Evolutionary conservation across 2,888 invertebrate species (phyloP), one percentile per base, ranked within the genome.

Genomic region (Lucinisca nassula): DNA sequence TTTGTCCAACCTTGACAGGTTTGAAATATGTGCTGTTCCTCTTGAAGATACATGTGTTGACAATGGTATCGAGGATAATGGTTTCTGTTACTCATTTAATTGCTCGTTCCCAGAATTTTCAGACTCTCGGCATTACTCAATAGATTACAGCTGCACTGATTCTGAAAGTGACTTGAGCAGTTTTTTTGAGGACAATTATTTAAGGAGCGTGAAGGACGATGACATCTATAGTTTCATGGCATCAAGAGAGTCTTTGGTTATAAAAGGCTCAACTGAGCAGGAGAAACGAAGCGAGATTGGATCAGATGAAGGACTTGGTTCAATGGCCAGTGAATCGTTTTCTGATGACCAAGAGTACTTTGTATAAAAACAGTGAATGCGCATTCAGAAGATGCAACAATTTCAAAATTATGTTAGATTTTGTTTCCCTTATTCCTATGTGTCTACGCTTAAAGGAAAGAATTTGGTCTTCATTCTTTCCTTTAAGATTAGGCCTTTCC

Each of bases 21-120:
- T 77, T 72, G 49, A 35, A 14, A 79, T 74, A 45, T 58, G 49
- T 27, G 35, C 67, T 14, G 70, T 72, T 27, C 40, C 73, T 27
- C 35, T 67, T 67, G 67, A 67, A 27, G 61, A 79, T 35, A 67
- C 67, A 30, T 55, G n/a, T 55, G 12, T 35, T 35, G 67, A 67
- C 17, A 17, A 17, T 32, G 67, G 35, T 17, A 24, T 21, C 17
- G 61, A 61, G 8, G 55, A 75, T 0, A 35, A 79, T 27, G 58
- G 67, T 21, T 86, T 82, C 75, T 74, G 79, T 38, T 86, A 86
- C 27, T 86, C 86, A 3, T 86, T 86, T 37, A 70, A 86, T 49
- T 86, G 86, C 35, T 67, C 82, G 0, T 86, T 86, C 67, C 82
- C 51, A 10, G 74, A 79, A 67, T 76, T 76, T 38, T 76, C 49